Evolutionary conservation across 2,888 invertebrate species (phyloP).

Genomic region (Drosophila eohydei): DNA sequence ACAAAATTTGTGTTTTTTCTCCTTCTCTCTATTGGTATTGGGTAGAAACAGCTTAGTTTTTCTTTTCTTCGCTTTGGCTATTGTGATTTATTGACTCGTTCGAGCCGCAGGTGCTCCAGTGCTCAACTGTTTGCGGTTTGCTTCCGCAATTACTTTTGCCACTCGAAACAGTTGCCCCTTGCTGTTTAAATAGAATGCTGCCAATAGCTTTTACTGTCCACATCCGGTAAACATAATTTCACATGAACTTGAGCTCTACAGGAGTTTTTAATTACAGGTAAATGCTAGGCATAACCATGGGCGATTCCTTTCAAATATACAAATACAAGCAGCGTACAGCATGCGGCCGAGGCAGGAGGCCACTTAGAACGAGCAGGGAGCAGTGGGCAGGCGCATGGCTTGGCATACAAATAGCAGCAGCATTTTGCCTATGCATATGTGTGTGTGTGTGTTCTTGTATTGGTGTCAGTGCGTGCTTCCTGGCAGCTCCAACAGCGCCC

Average conservation of each 20-base stretch:
- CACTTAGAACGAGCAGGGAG: constrained; percentile 30
- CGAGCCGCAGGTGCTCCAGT: constrained; percentile 54
- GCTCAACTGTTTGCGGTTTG: constrained; percentile 27
- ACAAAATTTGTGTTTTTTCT: background rate
- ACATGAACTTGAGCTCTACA: constrained; percentile 32
- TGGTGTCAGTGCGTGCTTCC: constrained; percentile 70
- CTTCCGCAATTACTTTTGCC: constrained; percentile 67
- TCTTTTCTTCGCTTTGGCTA: constrained; percentile 11
- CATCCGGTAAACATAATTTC: constrained; percentile 65
- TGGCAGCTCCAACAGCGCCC: constrained; percentile 37
- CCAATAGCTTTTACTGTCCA: constrained; percentile 48
- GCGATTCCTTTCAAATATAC: constrained; percentile 54
- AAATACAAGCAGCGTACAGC: constrained; percentile 5
- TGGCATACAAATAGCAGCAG: constrained; percentile 49
- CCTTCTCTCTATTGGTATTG: background rate
- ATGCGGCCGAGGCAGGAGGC: constrained; percentile 22
- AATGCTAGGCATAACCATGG: constrained; percentile 61
- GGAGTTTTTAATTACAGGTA: constrained; percentile 46
- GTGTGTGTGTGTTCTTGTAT: constrained; percentile 28
- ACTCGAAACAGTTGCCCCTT: constrained; percentile 38
- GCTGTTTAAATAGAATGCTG: constrained; percentile 16
- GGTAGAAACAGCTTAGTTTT: background rate
- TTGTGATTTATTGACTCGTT: constrained; percentile 66
- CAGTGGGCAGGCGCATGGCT: constrained; percentile 16
- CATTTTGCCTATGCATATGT: constrained; percentile 40